Base-by-base conservation (phyloP, 1,140 invertebrate genomes). In the Microplitis demolitor region DNA sequence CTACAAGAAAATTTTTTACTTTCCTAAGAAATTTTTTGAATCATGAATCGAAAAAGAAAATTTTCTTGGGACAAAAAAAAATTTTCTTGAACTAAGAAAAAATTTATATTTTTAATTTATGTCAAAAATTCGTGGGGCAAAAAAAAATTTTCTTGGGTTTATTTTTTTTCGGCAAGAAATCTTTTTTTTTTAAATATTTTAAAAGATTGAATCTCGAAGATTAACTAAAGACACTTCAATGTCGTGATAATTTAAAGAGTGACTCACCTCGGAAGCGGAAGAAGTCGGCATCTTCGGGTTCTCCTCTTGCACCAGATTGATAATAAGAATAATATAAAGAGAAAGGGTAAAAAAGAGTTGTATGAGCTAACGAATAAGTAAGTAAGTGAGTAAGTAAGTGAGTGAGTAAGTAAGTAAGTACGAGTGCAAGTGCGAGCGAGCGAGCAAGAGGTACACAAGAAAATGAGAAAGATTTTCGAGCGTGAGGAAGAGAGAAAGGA, bases 401-500 rank as follows among this genome's bases (percentile, higher is more conserved):
- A 67, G 31, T 33, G 34, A 33, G 33, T 33, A 24, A 54, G 14
- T 53, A 50, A 53, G 66, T 54, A 50, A 54, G 31, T 54, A 24
- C 24, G 61, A 63, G 33, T 34, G 61, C 31, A 33, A 73, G 45
- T 24, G 24, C 14, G 71, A 33, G 71, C 37, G 66, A 33, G 54
- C 35, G 56, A 72, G 66, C 24, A 24, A 24, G 24, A 24, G 24
- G 24, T 24, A 24, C 24, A 24, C 24, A 24, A 45, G 39, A 45
- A 45, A 45, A 45, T 45, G 39, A 45, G 39, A 45, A 45, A 45
- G 39, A 45, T 45, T 45, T 45, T 45, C 39, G 39, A 45, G 39
- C 39, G 39, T 45, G 24, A 24, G 71, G 64, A 73, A 64, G 61
- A 74, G 72, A 74, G 61, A 45, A 45, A 66, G 67, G 72, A 76